Conservation (phyloP, 2,113 vertebrate species). For the Hystrix cristata region DNA sequence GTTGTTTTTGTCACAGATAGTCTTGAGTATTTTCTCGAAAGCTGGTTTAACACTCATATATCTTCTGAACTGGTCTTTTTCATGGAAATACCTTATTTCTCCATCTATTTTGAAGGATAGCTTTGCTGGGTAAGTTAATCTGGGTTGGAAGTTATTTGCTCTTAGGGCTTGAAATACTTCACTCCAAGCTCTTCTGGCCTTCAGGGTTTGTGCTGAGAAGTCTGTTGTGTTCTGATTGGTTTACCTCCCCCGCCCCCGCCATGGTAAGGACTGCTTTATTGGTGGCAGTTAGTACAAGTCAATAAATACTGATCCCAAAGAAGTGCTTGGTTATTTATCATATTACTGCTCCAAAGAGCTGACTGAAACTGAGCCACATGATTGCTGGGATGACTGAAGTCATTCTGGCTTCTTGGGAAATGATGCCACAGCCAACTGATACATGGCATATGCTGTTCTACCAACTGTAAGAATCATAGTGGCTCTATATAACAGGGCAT, state of each 20-base stretch:
- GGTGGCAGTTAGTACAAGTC: not conserved
- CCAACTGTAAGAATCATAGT: conserved; percentile 81
- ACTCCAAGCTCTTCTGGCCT: not conserved
- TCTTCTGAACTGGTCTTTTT: too few relatives aligned
- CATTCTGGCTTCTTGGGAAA: conserved; percentile 91
- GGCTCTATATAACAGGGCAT: conserved; percentile 91
- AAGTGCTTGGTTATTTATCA: too few relatives aligned
- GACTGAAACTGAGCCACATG: too few relatives aligned
- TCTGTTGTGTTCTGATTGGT: not conserved
- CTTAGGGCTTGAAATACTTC: not conserved
- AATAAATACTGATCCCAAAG: too few relatives aligned
- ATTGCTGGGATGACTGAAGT: conserved; percentile 73
- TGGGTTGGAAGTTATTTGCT: not conserved
- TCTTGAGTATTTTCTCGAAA: not conserved
- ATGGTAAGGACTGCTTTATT: conserved; percentile 91
- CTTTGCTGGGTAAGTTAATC: not conserved
- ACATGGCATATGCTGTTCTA: conserved; percentile 90
- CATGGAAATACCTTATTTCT: too few relatives aligned
- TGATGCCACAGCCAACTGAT: conserved; percentile 88
- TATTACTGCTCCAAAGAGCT: too few relatives aligned
- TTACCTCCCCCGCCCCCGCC: not conserved
- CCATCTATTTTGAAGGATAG: not conserved
- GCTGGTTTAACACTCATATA: not conserved
- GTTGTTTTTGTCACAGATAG: not conserved
- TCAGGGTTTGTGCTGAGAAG: not conserved